Evolutionary conservation across 92 coral and sea anemone genomes (phyloP), one percentile per base, ranked within the genome.

Genomic region (Actinernus sp.): DNA sequence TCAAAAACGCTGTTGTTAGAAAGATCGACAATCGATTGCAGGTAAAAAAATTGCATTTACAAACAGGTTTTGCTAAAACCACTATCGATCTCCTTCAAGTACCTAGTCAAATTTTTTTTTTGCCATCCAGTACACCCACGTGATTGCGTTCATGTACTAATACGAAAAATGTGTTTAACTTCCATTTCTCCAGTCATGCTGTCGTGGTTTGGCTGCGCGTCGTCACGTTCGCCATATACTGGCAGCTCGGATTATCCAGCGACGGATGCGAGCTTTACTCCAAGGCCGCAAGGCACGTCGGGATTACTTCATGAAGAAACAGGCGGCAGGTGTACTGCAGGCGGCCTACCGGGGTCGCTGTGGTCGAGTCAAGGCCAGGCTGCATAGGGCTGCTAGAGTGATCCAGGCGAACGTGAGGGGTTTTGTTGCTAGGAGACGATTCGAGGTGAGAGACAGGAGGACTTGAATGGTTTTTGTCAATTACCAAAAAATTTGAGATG

Each of bases 331-430:
- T 30, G 56, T 60, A 4, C 21, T 94, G 18, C 98, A 94, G 61
- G 88, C 97, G 16, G 67, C 80, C 20, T 91, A 79, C 84, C 92
- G 97, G 3, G 95, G 97, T 11, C 56, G 71, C 78, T 44, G 55
- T 26, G 88, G 71, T 55, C 88, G 98, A 31, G 45, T 47, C 58
- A 32, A 53, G 17, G 76, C 85, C 26, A 69, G 40, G 48, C 31
- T 70, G 24, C 63, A 73, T 40, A 58, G 74, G 9, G 89, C 94
- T 2, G 92, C 90, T 0, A 75, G 91, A 6, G 31, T 16, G 10
- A 78, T 91, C 58, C 97, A 91, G 68, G 60, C 97, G n/a, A 55
- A 24, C 9, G 41, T 71, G 4, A 58, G 97, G 38, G 97, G 98
- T 21, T 82, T 73, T 43, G 54, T 82, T 38, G 76, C 85, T 14